Conservation (phyloP, 2,113 vertebrate genomes). For the Climacteris rufus region DNA sequence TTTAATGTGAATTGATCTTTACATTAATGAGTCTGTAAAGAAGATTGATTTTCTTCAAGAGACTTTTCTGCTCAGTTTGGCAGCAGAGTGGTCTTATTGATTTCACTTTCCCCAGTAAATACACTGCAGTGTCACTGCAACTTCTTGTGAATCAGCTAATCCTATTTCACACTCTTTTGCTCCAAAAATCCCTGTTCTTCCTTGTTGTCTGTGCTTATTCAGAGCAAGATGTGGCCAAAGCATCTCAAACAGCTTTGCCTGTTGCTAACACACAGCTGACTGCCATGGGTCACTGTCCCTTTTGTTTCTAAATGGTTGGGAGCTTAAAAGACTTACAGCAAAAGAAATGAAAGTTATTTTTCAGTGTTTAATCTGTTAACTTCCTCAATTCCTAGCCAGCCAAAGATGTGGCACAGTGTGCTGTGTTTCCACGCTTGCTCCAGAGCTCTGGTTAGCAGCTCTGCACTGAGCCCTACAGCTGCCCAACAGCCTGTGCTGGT, state of each 20-base stretch:
- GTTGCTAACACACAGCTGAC: neutral
- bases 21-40: conserved; percentile 65
- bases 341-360: conserved; percentile 10
- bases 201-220: neutral
- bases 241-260: neutral
- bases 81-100: conserved; percentile 60
- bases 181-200: conserved; percentile 17
- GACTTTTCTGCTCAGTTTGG: conserved; percentile 42
- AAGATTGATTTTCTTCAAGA: conserved; percentile 58
- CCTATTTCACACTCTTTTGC: conserved; percentile 63
- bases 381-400: neutral
- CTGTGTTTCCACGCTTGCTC: neutral
- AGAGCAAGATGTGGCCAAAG: neutral
- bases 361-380: conserved; percentile 28
- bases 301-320: neutral
- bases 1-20: conserved; percentile 68
- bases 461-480: neutral
- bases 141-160: conserved; percentile 60
- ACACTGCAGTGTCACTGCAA: neutral
- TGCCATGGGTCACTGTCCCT: neutral
- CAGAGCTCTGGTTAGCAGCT: neutral
- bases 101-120: conserved; percentile 34
- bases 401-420: neutral
- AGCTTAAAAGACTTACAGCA: neutral
- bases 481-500: neutral